Evolutionary conservation across 2,113 vertebrate genomes (phyloP).

Genomic region (Agelaius phoeniceus): DNA sequence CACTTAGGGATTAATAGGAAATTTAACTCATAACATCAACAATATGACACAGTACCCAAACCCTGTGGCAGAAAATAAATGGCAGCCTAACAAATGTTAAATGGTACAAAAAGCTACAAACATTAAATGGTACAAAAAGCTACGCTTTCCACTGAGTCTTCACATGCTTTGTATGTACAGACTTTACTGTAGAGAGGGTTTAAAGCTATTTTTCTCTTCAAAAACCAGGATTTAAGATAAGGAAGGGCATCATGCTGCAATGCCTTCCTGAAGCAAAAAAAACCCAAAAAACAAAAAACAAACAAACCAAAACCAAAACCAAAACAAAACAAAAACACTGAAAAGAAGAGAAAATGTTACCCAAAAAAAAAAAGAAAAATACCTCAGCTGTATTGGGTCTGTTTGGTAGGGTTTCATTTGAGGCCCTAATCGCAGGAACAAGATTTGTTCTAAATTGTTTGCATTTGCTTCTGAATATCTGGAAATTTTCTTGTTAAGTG

Average conservation of each 20-base stretch:
- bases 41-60: background rate
- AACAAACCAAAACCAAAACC: background rate
- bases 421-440: constrained; percentile 42
- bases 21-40: background rate
- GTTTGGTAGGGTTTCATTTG: constrained; percentile 39
- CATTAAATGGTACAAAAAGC: background rate
- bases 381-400: background rate
- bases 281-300: background rate
- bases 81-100: background rate
- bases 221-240: background rate
- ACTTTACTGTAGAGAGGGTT: background rate
- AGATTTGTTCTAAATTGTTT: constrained; percentile 61
- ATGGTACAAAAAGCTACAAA: background rate
- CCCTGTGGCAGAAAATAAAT: background rate
- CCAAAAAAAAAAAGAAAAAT: background rate
- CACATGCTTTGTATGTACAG: background rate
- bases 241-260: background rate
- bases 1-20: background rate
- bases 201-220: background rate
- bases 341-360: background rate
- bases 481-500: constrained; percentile 64
- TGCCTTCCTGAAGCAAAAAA: background rate
- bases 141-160: background rate
- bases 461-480: constrained; percentile 61
- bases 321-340: background rate